Percentiles rank a stretch among this genome's conserved stretches.
phyloP scores from a whole-genome alignment of 2,113 vertebrate species.

The Hippocampus zosterae region DNA sequence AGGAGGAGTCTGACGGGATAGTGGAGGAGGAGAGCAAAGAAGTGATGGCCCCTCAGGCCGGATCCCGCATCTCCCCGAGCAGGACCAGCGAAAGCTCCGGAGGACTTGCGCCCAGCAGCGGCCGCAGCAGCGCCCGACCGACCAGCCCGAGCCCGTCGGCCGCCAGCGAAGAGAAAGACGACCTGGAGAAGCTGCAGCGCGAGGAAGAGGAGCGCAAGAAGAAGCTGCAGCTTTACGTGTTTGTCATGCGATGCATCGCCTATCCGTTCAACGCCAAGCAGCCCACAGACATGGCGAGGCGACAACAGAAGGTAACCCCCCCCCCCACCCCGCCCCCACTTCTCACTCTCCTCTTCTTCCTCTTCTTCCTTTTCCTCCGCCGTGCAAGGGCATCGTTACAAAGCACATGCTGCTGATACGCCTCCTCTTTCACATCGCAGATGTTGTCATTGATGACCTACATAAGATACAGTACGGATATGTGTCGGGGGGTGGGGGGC shows the following conservation, averaged over 20 bases:
- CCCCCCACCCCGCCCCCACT: neutral
- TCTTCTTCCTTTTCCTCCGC: neutral
- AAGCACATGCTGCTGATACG: conserved; percentile 51
- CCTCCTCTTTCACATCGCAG: conserved; percentile 49
- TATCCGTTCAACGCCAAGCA: conserved; percentile 98
- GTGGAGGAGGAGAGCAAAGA: conserved; percentile 90
- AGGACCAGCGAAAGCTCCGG: conserved; percentile 84
- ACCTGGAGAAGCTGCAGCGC: conserved; percentile 88
- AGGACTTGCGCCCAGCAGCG: conserved; percentile 78
- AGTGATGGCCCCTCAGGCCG: conserved; percentile 80
- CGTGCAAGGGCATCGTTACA: conserved; percentile 37
- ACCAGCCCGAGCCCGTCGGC: conserved; percentile 87
- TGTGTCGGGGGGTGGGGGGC: neutral
- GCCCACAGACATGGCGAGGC: conserved; percentile 96
- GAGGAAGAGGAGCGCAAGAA: conserved; percentile 95
- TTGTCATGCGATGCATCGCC: conserved; percentile 95
- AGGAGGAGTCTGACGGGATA: conserved; percentile 92
- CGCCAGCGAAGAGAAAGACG: conserved; percentile 94
- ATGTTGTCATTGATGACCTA: conserved; percentile 71
- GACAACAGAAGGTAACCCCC: conserved; percentile 94
- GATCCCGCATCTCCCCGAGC: conserved; percentile 84
- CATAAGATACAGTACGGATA: conserved; percentile 50
- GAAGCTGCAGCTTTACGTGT: conserved; percentile 96
- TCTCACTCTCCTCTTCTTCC: neutral
- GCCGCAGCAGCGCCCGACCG: conserved; percentile 77